Conservation (phyloP, 1,140 invertebrate species). For the Drepana arcuata region DNA sequence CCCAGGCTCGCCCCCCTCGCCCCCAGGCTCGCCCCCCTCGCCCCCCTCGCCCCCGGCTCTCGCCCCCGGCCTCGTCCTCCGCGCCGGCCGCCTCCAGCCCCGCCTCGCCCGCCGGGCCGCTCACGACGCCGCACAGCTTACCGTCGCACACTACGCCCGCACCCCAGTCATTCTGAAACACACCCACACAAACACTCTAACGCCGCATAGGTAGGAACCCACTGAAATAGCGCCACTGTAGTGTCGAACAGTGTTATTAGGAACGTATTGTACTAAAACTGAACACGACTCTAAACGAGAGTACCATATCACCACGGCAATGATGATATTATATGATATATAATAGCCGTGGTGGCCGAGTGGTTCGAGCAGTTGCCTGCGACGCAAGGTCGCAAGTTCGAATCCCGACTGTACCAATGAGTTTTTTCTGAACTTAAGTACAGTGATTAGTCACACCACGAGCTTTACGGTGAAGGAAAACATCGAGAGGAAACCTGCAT, state of each 20-base stretch:
- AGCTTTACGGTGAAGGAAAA: too few species aligned
- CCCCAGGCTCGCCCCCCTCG: slow-evolving; percentile 10
- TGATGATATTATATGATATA: too few species aligned
- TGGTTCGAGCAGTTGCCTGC: too few species aligned
- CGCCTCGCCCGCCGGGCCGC: slow-evolving; percentile 14
- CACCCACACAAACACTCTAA: not conserved
- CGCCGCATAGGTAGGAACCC: not conserved
- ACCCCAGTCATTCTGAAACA: slow-evolving; percentile 31
- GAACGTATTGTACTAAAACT: too few species aligned
- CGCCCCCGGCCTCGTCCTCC: slow-evolving; percentile 14
- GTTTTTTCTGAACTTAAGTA: too few species aligned
- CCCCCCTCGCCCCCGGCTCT: slow-evolving; percentile 36
- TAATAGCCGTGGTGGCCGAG: too few species aligned
- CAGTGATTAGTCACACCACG: too few species aligned
- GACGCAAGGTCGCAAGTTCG: too few species aligned
- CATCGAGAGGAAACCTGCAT: too few species aligned
- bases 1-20: slow-evolving; percentile 6
- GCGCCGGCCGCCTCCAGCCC: slow-evolving; percentile 1
- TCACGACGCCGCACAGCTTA: slow-evolving; percentile 42
- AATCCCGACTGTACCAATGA: too few species aligned
- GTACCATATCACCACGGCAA: too few species aligned
- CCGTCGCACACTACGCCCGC: slow-evolving; percentile 45
- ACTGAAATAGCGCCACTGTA: not conserved
- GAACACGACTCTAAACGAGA: too few species aligned
- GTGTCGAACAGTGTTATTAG: not conserved